Conservation (phyloP, 2,797 vertebrate species). For the Hippopotamyrus pictus region DNA sequence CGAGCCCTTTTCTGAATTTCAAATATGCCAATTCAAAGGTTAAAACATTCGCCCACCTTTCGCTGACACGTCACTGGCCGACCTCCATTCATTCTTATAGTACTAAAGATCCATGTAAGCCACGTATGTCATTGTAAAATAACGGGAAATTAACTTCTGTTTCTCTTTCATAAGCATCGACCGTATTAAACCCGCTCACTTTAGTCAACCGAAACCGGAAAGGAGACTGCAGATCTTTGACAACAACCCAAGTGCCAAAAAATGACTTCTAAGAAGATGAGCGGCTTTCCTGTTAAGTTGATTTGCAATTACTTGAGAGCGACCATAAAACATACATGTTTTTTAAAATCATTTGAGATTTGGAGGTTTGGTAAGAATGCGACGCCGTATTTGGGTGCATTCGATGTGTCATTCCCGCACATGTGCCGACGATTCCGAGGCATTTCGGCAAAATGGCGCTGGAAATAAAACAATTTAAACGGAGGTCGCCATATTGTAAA, state of each 20-base stretch:
- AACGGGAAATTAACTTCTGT: background rate
- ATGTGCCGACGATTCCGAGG: background rate
- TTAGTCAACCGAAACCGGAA: background rate
- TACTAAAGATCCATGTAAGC: background rate
- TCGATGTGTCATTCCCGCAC: background rate
- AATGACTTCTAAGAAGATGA: background rate
- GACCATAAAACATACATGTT: background rate
- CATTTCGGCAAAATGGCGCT: slow-evolving; percentile 78
- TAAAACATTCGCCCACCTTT: background rate
- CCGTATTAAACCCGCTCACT: background rate
- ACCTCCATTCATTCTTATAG: background rate
- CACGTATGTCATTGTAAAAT: background rate
- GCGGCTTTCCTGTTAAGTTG: background rate
- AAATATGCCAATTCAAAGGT: background rate
- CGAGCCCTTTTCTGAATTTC: background rate
- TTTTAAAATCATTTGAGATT: background rate
- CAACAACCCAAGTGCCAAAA: background rate
- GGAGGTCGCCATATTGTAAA: slow-evolving; percentile 92
- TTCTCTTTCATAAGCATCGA: background rate
- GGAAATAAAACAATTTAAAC: slow-evolving; percentile 65
- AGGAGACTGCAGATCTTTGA: background rate
- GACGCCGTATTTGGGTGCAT: background rate
- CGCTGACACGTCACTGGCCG: background rate
- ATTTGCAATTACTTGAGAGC: background rate
- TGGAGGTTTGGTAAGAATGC: background rate